Evolutionary conservation across 1,140 invertebrate genomes (phyloP).

Genomic region (Hypothenemus hampei): DNA sequence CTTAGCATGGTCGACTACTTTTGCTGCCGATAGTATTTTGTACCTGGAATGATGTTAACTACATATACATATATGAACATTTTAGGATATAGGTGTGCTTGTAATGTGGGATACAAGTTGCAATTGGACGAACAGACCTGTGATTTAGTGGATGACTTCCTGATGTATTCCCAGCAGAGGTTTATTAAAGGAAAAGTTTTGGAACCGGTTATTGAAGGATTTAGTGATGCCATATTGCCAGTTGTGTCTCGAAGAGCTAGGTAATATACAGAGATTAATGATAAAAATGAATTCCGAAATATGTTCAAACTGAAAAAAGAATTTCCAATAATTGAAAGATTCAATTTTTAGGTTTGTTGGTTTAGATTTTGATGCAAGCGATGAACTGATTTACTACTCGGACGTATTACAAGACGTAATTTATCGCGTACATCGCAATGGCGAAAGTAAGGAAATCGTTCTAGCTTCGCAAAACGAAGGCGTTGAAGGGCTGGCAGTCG

Average conservation of each 20-base stretch:
- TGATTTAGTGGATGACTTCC: conserved; percentile 80
- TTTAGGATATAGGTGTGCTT: conserved; percentile 91
- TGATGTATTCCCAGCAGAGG: conserved; percentile 95
- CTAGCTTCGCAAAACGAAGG: conserved; percentile 95
- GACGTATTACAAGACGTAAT: conserved; percentile 97
- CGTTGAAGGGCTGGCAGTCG: conserved; percentile 93
- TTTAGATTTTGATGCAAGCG: conserved; percentile 90
- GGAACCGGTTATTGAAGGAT: conserved; percentile 81
- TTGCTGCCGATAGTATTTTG: no score
- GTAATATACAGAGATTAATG: no score
- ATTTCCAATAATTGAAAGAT: not conserved
- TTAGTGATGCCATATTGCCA: conserved; percentile 90
- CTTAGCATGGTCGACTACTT: no score
- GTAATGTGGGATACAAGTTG: conserved; percentile 83
- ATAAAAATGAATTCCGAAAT: no score
- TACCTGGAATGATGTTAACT: no score
- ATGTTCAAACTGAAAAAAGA: not conserved
- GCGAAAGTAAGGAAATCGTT: conserved; percentile 85
- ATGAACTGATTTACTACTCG: conserved; percentile 93
- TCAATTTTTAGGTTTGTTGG: conserved; percentile 76
- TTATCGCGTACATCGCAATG: conserved; percentile 84
- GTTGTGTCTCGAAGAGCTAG: conserved; percentile 80
- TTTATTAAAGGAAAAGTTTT: conserved; percentile 94
- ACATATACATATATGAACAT: no score
- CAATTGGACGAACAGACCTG: conserved; percentile 76